phyloP scores from a whole-genome alignment of 2,888 invertebrate species.

The Lottia scabra region DNA sequence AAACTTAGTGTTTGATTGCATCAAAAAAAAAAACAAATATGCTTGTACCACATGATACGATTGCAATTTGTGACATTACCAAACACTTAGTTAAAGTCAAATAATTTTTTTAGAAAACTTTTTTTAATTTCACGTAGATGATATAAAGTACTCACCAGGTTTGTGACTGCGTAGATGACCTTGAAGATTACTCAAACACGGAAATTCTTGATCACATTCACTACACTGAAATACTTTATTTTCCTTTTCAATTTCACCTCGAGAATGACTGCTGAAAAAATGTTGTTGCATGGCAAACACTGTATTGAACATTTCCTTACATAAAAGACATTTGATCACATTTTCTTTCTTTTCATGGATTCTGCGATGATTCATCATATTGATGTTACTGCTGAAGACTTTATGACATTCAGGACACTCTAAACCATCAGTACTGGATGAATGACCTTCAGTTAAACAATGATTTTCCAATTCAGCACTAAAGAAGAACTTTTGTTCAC shows the following conservation, averaged over 20 bases:
- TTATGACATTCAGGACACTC: conserved; percentile 64
- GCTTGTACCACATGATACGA: too few species aligned
- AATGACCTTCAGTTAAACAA: conserved; percentile 52
- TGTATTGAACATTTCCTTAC: conserved; percentile 55
- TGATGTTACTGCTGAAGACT: conserved; percentile 53
- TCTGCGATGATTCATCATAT: conserved; percentile 56
- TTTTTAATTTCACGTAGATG: not conserved
- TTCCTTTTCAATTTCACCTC: conserved; percentile 35
- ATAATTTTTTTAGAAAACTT: not conserved
- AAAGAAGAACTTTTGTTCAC: conserved; percentile 89
- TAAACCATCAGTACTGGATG: conserved; percentile 29
- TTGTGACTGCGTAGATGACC: conserved; percentile 72
- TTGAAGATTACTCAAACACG: conserved; percentile 70
- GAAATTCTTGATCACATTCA: conserved; percentile 70
- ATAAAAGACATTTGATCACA: conserved; percentile 58
- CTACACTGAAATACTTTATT: conserved; percentile 67
- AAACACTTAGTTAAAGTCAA: too few species aligned
- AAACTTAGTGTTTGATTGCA: too few species aligned
- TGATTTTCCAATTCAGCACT: conserved; percentile 92
- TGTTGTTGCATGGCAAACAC: conserved; percentile 61
- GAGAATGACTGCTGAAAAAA: conserved; percentile 57
- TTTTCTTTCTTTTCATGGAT: conserved; percentile 37
- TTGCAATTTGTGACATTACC: too few species aligned
- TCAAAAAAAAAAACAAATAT: too few species aligned
- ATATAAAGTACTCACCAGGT: conserved; percentile 39